These are phyloP conservation scores for Microctonus aethiopoides DNA, from an alignment of 2,888 invertebrate genomes.

Conservation along the genomic window DNA sequence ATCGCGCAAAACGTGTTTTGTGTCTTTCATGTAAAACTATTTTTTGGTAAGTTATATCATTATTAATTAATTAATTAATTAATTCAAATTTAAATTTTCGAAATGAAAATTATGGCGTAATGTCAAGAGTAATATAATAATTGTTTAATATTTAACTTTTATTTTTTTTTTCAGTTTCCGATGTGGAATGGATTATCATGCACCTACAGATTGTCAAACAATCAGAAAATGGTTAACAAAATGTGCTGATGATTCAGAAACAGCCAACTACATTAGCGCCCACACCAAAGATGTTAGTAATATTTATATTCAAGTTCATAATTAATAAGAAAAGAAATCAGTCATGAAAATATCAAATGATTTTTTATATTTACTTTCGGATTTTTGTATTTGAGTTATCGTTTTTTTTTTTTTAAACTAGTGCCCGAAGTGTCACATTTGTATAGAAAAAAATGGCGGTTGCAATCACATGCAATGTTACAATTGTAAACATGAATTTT, in stretches of 20 bases:
- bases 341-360: background rate
- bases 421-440: constrained; percentile 99
- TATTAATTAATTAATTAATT: no score
- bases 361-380: background rate
- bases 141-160: background rate
- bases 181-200: constrained; percentile 97
- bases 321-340: background rate
- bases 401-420: constrained; percentile 59
- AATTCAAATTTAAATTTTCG: no score
- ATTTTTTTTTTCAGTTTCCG: constrained; percentile 72
- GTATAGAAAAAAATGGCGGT: constrained; percentile 99
- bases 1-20: constrained; percentile 85
- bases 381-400: no score
- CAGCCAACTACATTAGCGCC: constrained; percentile 99
- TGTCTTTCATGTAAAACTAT: constrained; percentile 89
- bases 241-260: constrained; percentile 99
- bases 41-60: constrained; percentile 79
- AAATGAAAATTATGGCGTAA: background rate
- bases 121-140: background rate
- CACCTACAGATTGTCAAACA: constrained; percentile 95
- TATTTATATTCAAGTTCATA: background rate
- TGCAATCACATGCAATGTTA: constrained; percentile 99
- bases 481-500: constrained; percentile 97
- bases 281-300: constrained; percentile 87
- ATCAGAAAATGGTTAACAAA: constrained; percentile 99